Conservation (phyloP, 35 echinoderm and acorn worm genomes). For the Eucidaris tribuloides region DNA sequence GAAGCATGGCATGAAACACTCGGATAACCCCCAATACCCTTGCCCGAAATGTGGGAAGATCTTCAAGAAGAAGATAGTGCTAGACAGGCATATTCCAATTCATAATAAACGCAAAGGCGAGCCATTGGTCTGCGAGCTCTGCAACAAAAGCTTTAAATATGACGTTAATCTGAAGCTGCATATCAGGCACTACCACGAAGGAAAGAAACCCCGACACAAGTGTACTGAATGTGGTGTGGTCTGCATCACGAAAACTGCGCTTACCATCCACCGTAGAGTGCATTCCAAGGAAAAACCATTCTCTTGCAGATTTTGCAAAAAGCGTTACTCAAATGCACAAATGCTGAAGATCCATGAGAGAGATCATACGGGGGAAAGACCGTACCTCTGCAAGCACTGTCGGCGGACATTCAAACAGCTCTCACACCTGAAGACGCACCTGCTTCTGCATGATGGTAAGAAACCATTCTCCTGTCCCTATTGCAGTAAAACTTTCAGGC, state of each 20-base stretch:
- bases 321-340: not conserved
- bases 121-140: not conserved
- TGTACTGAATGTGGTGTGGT: not conserved
- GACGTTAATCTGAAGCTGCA: not conserved
- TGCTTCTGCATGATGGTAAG: not conserved
- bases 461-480: not conserved
- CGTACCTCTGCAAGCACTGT: slow-evolving; percentile 33
- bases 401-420: slow-evolving; percentile 1
- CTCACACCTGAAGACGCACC: not conserved
- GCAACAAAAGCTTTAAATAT: not conserved
- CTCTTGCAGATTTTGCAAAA: slow-evolving; percentile 28
- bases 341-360: slow-evolving; percentile 9
- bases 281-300: slow-evolving; percentile 35
- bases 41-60: not conserved
- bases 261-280: not conserved
- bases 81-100: not conserved
- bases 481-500: slow-evolving; percentile 29
- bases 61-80: not conserved
- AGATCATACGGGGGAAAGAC: slow-evolving; percentile 8
- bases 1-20: too few species aligned
- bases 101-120: too few species aligned
- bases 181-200: not conserved
- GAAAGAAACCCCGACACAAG: not conserved
- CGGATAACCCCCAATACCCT: too few species aligned
- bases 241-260: not conserved